Evolutionary conservation across 2,888 invertebrate species (phyloP).

Genomic region (Drosophila antonietae): DNA sequence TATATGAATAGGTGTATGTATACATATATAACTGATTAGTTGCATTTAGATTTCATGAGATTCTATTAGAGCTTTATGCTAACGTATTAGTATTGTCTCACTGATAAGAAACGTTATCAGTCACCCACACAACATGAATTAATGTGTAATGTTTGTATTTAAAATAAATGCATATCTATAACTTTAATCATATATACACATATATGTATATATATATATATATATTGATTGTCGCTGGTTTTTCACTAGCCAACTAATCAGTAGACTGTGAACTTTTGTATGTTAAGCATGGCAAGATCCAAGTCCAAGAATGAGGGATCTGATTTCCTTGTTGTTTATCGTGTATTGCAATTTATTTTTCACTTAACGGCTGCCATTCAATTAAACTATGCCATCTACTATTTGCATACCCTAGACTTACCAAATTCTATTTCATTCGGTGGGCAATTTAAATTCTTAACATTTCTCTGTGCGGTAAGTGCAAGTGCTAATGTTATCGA

Average conservation of each 20-base stretch:
- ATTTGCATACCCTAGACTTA: conserved; percentile 1
- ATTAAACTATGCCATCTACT: conserved; percentile 1
- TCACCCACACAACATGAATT: not conserved
- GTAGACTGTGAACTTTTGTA: conserved; percentile 3
- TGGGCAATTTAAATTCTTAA: conserved; percentile 8
- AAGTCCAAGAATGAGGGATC: not conserved
- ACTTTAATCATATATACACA: not conserved
- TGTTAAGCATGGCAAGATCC: conserved; percentile 8
- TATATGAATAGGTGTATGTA: not conserved
- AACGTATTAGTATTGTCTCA: not conserved
- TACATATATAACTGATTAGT: not conserved
- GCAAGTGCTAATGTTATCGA: not conserved
- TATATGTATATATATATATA: not conserved
- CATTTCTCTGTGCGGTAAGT: conserved; percentile 15
- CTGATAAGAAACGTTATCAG: conserved; percentile 5
- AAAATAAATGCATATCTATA: not conserved
- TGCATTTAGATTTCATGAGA: not conserved
- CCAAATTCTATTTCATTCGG: conserved; percentile 1
- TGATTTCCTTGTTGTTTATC: not conserved
- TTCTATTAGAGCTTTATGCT: not conserved
- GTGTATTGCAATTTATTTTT: not conserved
- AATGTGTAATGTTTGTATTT: not conserved
- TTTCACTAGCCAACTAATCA: conserved; percentile 5
- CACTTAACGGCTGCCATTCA: conserved; percentile 6
- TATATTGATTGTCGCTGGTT: not conserved